phyloP scores from a whole-genome alignment of 2,888 invertebrate species.

The Cheilosia vulpina region DNA sequence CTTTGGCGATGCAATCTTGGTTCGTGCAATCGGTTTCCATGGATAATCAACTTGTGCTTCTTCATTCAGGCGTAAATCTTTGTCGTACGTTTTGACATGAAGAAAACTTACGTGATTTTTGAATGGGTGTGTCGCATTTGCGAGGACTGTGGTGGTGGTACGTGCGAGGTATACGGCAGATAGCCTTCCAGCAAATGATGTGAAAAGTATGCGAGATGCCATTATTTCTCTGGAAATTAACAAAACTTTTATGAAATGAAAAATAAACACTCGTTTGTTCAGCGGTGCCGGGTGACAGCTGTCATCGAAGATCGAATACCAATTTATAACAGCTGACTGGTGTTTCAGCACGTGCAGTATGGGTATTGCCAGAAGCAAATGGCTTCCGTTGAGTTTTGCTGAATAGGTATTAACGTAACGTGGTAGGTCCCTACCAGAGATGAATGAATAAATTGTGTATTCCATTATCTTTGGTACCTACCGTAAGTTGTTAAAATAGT shows the following conservation, averaged over 20 bases:
- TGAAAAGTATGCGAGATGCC: conserved; percentile 58
- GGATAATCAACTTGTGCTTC: background rate
- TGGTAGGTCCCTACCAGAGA: no score
- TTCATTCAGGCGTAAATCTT: conserved; percentile 21
- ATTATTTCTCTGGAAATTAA: conserved; percentile 6
- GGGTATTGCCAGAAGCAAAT: conserved; percentile 93
- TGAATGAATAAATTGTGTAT: no score
- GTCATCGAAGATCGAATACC: conserved; percentile 93
- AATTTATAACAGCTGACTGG: conserved; percentile 91
- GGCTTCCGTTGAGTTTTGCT: background rate
- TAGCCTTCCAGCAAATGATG: conserved; percentile 40
- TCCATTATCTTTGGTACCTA: no score
- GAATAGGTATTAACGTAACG: background rate
- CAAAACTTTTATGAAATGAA: background rate
- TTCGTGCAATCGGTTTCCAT: background rate
- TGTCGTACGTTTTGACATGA: conserved; percentile 58
- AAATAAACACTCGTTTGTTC: conserved; percentile 34
- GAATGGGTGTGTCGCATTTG: background rate
- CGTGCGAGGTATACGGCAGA: background rate
- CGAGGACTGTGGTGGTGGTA: background rate
- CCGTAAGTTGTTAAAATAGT: no score
- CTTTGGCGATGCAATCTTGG: background rate
- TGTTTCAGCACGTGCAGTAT: conserved; percentile 76
- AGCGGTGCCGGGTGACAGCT: conserved; percentile 88
- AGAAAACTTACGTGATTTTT: conserved; percentile 51